Percentiles rank a stretch among this genome's conserved stretches.
Conservation (phyloP, 1,140 invertebrate species). For the Protaetia brevitarsis region DNA sequence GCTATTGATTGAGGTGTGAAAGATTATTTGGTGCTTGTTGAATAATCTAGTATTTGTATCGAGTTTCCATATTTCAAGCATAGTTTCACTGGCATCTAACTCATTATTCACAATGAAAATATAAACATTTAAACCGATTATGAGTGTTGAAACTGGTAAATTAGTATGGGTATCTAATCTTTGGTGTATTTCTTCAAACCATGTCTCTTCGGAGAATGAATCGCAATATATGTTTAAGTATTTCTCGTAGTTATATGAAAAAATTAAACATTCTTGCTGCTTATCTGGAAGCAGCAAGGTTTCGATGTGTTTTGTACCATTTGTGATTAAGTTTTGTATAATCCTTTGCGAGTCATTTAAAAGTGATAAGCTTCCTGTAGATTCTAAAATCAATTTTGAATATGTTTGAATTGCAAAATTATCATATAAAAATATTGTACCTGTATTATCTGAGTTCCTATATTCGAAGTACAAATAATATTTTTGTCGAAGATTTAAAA, state of each 20-base stretch:
- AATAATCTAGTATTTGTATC: conserved; percentile 31
- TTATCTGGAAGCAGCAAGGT: neutral
- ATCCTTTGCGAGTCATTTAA: neutral
- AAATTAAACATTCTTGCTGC: neutral
- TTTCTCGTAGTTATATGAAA: neutral
- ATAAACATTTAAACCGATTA: conserved; percentile 25
- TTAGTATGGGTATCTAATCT: neutral
- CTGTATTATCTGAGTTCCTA: neutral
- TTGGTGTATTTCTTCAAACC: neutral
- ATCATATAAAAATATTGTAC: neutral
- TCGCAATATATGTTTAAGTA: neutral
- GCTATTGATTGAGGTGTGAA: conserved; percentile 29
- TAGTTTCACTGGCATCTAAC: conserved; percentile 19
- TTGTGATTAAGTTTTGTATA: neutral
- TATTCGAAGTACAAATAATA: neutral
- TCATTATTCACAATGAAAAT: conserved; percentile 30
- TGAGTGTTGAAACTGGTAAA: conserved; percentile 24
- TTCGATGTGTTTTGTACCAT: neutral
- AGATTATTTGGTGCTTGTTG: conserved; percentile 32
- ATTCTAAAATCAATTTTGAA: neutral
- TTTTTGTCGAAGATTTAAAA: neutral
- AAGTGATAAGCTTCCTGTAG: neutral
- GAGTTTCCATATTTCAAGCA: conserved; percentile 34
- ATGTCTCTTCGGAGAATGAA: neutral
- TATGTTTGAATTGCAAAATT: neutral